A percentile compares a stretch with the other conserved stretches of the same genome.
Conservation (phyloP, 1,140 invertebrate species). For the Lepidotrigona ventralis region DNA sequence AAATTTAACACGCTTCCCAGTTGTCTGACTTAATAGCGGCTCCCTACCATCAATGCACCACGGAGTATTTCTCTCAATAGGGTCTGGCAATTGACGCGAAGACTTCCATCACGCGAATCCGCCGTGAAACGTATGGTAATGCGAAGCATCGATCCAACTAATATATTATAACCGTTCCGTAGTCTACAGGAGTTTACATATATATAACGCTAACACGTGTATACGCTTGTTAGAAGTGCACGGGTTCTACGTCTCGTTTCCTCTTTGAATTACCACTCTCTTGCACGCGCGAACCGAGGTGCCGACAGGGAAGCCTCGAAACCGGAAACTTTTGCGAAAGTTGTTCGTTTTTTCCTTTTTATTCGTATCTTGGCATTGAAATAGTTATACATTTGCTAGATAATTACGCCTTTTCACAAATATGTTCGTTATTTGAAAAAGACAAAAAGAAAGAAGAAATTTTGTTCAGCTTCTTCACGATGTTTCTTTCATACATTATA, state of each 20-base stretch:
- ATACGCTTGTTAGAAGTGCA: background rate
- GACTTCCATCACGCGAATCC: constrained; percentile 50
- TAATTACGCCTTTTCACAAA: too few relatives aligned
- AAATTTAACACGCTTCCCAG: constrained; percentile 58
- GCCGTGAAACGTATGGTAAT: constrained; percentile 48
- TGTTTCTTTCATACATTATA: too few relatives aligned
- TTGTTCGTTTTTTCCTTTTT: too few relatives aligned
- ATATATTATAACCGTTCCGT: constrained; percentile 35
- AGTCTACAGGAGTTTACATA: constrained; percentile 1
- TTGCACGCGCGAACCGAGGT: too few relatives aligned
- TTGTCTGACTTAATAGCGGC: constrained; percentile 63
- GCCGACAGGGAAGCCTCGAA: too few relatives aligned
- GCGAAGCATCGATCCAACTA: constrained; percentile 36
- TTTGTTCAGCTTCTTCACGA: too few relatives aligned
- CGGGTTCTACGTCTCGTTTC: background rate
- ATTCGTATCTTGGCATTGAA: too few relatives aligned
- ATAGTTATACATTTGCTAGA: too few relatives aligned
- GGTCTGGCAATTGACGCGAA: constrained; percentile 53
- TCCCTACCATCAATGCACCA: constrained; percentile 42
- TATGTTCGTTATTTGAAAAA: too few relatives aligned
- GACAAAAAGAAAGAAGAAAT: too few relatives aligned
- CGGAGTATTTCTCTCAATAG: constrained; percentile 57
- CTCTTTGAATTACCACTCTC: background rate
- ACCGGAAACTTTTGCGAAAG: too few relatives aligned
- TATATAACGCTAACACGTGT: background rate